A percentile compares a stretch with the other conserved stretches of the same genome.
phyloP scores from a whole-genome alignment of 2,888 invertebrate genomes.

The Glyphotaelius pellucidus region DNA sequence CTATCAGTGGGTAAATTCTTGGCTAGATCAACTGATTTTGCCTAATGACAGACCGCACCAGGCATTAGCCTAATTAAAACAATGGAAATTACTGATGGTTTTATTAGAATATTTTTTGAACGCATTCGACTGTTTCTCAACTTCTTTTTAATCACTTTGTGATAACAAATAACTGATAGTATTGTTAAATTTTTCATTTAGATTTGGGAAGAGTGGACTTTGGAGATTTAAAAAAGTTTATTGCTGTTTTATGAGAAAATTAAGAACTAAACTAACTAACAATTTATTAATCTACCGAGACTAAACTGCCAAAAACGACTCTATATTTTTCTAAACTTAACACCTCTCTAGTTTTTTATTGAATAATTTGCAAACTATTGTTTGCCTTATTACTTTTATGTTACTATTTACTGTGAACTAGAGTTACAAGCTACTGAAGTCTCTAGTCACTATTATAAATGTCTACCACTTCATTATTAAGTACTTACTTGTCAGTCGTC shows the following conservation, averaged over 20 bases:
- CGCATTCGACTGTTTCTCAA: background rate
- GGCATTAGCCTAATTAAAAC: constrained; percentile 55
- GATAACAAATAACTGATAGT: background rate
- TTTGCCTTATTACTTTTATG: too few species aligned
- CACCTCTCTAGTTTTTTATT: too few species aligned
- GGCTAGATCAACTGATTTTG: constrained; percentile 36
- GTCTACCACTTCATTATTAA: too few species aligned
- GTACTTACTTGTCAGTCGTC: too few species aligned
- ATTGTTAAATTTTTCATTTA: background rate
- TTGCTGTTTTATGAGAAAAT: background rate
- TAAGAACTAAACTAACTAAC: too few species aligned
- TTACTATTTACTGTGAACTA: too few species aligned
- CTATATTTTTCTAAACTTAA: too few species aligned
- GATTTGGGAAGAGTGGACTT: background rate
- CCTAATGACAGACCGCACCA: constrained; percentile 49
- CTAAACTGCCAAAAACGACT: too few species aligned
- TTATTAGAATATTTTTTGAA: background rate
- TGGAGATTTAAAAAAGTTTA: background rate
- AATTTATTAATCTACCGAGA: too few species aligned
- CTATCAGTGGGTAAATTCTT: constrained; percentile 55
- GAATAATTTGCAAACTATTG: too few species aligned
- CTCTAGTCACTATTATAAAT: too few species aligned
- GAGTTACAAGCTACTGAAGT: too few species aligned
- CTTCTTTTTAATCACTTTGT: background rate
- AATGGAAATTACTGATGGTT: constrained; percentile 51